phyloP scores from a whole-genome alignment of 2,113 vertebrate species.

The Holacanthus passer region DNA sequence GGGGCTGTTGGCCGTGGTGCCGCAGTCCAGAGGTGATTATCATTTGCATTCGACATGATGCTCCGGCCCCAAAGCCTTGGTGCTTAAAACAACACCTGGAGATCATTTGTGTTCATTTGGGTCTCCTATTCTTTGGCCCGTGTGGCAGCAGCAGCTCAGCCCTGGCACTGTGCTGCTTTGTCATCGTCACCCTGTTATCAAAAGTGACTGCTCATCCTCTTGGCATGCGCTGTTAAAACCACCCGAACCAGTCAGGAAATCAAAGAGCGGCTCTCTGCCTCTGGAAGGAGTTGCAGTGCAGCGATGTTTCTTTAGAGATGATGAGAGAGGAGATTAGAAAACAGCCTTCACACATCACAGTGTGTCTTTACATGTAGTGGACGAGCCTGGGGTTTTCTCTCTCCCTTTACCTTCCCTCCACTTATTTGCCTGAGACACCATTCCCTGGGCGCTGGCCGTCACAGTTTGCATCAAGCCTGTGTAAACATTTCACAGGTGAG shows the following conservation, averaged over 20 bases:
- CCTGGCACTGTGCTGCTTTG: conserved; percentile 10
- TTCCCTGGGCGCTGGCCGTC: conserved; percentile 77
- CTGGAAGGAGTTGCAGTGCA: background rate
- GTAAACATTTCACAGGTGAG: conserved; percentile 87
- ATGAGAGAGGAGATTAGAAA: conserved; percentile 23
- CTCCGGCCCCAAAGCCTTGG: conserved; percentile 46
- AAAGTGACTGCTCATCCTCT: conserved; percentile 15
- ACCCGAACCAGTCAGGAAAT: conserved; percentile 45
- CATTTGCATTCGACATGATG: conserved; percentile 80
- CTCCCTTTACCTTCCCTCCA: conserved; percentile 47
- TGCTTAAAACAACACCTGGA: conserved; percentile 76
- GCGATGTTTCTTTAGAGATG: background rate
- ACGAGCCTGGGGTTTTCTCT: background rate
- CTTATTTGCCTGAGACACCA: conserved; percentile 83
- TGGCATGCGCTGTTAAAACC: conserved; percentile 24
- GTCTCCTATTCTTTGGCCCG: conserved; percentile 67
- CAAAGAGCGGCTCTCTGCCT: background rate
- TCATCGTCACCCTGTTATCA: conserved; percentile 28
- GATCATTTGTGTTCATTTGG: conserved; percentile 81
- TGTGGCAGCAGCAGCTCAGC: conserved; percentile 12
- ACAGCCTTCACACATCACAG: background rate
- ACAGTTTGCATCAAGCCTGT: conserved; percentile 84
- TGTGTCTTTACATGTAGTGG: background rate
- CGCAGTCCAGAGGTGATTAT: conserved; percentile 69
- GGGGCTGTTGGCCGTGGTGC: conserved; percentile 55